Evolutionary conservation across 2,797 vertebrate genomes (phyloP).

Genomic region (Ciconia nigra): DNA sequence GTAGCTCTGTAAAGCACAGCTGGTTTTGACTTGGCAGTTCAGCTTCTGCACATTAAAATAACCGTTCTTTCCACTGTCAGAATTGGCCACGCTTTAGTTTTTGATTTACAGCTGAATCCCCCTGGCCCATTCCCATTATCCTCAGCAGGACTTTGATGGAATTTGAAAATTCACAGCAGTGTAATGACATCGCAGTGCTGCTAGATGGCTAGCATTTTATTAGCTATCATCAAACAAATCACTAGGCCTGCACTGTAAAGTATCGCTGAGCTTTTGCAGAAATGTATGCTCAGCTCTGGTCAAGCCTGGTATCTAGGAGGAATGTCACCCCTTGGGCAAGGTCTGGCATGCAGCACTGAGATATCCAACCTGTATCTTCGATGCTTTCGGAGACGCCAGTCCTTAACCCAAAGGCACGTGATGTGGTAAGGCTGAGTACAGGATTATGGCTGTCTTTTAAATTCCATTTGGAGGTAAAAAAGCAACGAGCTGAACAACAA

Average conservation of each 20-base stretch:
- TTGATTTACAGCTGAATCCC: constrained; percentile 19
- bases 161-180: constrained; percentile 34
- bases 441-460: not conserved
- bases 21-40: constrained; percentile 24
- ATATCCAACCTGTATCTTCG: not conserved
- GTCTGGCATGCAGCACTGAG: not conserved
- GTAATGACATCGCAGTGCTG: not conserved
- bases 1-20: not conserved
- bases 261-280: not conserved
- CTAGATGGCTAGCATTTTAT: constrained; percentile 23
- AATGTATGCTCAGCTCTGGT: not conserved
- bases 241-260: not conserved
- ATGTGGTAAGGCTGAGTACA: not conserved
- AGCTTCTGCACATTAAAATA: constrained; percentile 20
- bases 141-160: constrained; percentile 34
- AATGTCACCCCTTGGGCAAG: not conserved
- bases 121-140: not conserved
- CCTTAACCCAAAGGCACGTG: not conserved
- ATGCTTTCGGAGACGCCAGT: not conserved
- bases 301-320: not conserved
- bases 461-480: not conserved
- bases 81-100: not conserved
- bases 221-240: constrained; percentile 9
- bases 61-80: constrained; percentile 16
- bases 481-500: not conserved